Base-by-base conservation (phyloP, 2,888 invertebrate genomes). In the Caenorhabditis sp. region DNA sequence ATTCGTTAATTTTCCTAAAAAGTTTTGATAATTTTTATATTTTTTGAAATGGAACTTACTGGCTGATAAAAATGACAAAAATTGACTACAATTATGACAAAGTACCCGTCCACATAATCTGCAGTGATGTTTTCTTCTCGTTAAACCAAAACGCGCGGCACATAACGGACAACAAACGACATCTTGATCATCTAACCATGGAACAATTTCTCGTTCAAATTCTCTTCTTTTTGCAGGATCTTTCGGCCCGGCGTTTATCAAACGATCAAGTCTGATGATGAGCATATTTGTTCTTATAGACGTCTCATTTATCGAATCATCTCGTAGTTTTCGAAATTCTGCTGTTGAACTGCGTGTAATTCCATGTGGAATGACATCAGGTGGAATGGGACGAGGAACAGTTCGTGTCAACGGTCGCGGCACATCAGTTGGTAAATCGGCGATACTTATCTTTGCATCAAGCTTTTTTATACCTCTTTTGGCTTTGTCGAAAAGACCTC, bases 221-320 rank as follows among this genome's bases (percentile, higher is more conserved):
- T 89, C 92, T 84, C 83, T 89, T 58, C 89, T 78, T 72, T 89
- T 89, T 24, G 83, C 83, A 2, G 88, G 86, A 55, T 90, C 89
- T 21, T 81, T 74, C 5, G 95, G 93, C 89, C 93, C 91, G 88
- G 94, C 93, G 81, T 92, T 91, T 43, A 97, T 91, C 69, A 99
- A 90, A 88, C 95, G 94, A 89, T 96, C 95, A 81, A 99, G 90
- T 81, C 97, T 91, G 87, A 97, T 95, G 60, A 97, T 91, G 66
- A 97, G 89, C 89, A 95, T 96, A 88, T 99, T 99, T 1, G 96
- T 97, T 90, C 97, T 95, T 12, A 94, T 92, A 0, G 95, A 94
- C 88, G 93, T 93, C 83, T 94, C 92, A 89, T 97, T 95, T 69
- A 96, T 90, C 60, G 49, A 37, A 43, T 3, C 58, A 65, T 58